Conservation (phyloP, 1,140 invertebrate species). For the Holotrichia oblita region DNA sequence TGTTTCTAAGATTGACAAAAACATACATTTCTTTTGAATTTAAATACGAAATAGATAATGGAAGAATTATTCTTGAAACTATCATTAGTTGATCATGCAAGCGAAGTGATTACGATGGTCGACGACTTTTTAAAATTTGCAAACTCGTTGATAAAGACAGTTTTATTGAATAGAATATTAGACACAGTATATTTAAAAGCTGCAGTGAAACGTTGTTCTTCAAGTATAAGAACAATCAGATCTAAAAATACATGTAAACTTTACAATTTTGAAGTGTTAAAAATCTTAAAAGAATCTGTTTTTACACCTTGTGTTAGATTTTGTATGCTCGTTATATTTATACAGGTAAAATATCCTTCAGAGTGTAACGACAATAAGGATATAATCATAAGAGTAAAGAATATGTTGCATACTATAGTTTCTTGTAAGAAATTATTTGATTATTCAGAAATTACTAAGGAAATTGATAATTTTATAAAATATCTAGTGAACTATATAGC, state of each 20-base stretch:
- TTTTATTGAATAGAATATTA: neutral
- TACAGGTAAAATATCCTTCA: neutral
- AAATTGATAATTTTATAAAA: neutral
- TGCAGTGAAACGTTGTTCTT: neutral
- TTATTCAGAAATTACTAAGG: neutral
- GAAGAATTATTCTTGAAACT: neutral
- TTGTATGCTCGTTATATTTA: neutral
- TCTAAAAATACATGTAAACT: neutral
- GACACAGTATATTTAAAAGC: neutral
- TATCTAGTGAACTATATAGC: neutral
- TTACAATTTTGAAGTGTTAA: neutral
- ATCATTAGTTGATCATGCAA: neutral
- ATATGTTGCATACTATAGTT: neutral
- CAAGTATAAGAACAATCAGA: too few species aligned
- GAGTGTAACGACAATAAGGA: neutral
- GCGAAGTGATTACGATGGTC: neutral
- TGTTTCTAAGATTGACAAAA: neutral
- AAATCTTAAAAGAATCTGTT: neutral
- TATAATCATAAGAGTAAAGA: neutral
- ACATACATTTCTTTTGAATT: neutral
- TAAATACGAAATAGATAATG: neutral
- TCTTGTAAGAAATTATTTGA: neutral
- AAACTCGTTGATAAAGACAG: neutral
- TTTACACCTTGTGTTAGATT: neutral
- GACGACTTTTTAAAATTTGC: neutral